Conservation (phyloP, 2,888 invertebrate genomes). For the Drosophila mettleri region DNA sequence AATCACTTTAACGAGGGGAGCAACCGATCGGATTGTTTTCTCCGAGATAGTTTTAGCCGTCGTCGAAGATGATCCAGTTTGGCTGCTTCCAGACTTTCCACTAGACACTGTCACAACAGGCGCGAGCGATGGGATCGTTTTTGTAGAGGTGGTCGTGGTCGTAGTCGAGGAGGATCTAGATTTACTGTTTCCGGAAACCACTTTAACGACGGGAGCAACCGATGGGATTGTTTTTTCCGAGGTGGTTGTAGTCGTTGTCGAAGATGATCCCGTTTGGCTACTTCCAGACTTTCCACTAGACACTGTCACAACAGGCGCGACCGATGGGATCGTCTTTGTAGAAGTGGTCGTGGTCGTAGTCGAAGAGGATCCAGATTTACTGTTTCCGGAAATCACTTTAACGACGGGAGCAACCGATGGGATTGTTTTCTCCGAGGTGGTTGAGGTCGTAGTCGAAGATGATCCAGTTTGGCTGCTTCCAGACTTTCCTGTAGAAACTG, state of each 20-base stretch:
- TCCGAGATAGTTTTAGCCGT: no score
- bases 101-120: no score
- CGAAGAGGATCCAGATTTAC: slow-evolving; percentile 2
- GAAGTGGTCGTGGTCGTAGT: slow-evolving; percentile 11
- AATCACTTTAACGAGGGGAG: no score
- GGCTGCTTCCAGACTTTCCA: no score
- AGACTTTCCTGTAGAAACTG: no score
- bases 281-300: no score
- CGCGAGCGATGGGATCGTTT: background rate
- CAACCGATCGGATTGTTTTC: no score
- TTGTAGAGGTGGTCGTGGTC: background rate
- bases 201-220: background rate
- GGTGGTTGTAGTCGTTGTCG: slow-evolving; percentile 16
- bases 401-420: no score
- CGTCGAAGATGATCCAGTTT: no score
- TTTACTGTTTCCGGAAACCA: background rate
- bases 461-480: slow-evolving; percentile 7
- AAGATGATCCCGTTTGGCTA: background rate
- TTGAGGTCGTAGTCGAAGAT: background rate
- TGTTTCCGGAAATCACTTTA: background rate
- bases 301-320: background rate
- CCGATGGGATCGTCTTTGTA: background rate
- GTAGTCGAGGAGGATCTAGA: slow-evolving; percentile 3
- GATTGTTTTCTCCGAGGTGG: no score
- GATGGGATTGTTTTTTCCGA: background rate